Percentiles rank a stretch among this genome's conserved stretches.
These are phyloP conservation scores for Himalopsyche japonica DNA, from an alignment of 2,888 invertebrate genomes.

Conservation along the genomic window DNA sequence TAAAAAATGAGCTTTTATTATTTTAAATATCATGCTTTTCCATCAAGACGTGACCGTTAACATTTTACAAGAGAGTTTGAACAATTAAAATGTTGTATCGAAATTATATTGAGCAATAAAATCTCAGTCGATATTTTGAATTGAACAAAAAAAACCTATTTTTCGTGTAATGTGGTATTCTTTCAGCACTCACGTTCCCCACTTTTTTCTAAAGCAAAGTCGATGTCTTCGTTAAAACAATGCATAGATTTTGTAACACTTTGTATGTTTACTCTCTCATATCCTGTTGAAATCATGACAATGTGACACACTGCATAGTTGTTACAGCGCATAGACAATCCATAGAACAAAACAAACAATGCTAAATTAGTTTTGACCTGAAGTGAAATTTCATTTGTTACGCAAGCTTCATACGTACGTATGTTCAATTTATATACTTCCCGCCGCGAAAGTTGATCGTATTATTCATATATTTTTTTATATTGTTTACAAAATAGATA, in stretches of 20 bases:
- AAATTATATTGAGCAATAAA: too few relatives aligned
- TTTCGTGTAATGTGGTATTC: background rate
- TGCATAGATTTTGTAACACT: background rate
- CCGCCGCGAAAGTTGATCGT: background rate
- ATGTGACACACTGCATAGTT: background rate
- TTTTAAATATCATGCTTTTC: too few relatives aligned
- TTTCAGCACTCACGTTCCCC: background rate
- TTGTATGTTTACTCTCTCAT: background rate
- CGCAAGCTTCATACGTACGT: background rate
- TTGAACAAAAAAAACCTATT: too few relatives aligned
- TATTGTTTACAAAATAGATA: too few relatives aligned
- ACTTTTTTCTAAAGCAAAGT: background rate
- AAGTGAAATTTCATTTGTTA: background rate
- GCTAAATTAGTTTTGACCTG: conserved; percentile 1
- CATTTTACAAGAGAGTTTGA: too few relatives aligned
- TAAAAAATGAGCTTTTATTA: too few relatives aligned
- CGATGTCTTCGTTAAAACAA: background rate
- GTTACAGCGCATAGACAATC: background rate
- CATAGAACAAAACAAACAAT: background rate
- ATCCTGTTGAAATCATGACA: background rate
- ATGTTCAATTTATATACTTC: background rate
- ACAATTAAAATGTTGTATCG: too few relatives aligned
- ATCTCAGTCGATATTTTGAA: too few relatives aligned
- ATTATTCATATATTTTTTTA: too few relatives aligned
- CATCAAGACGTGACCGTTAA: too few relatives aligned